Conservation (phyloP, 1,140 invertebrate genomes). For the Ceratina calcarata region DNA sequence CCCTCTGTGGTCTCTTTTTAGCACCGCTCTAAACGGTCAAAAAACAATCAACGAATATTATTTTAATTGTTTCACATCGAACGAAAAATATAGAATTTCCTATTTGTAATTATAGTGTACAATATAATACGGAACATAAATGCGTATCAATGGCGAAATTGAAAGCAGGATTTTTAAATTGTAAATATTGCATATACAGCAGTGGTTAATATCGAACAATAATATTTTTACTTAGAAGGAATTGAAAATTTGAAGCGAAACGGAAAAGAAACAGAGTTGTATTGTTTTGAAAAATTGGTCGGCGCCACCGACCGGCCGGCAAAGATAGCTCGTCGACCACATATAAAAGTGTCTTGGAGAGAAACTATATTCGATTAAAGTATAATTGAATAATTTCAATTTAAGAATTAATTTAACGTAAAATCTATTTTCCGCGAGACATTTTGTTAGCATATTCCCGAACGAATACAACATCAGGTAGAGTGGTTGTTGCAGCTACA, state of each 20-base stretch:
- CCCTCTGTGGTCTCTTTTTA: conserved; percentile 75
- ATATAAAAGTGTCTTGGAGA: background rate
- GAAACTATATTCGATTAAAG: conserved; percentile 28
- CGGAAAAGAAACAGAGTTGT: background rate
- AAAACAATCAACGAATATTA: background rate
- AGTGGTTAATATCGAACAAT: background rate
- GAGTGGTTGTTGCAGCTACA: conserved; percentile 16
- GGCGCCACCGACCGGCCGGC: conserved; percentile 61
- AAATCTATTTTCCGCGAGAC: background rate
- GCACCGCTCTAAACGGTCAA: conserved; percentile 59
- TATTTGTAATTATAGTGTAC: background rate
- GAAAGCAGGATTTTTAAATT: too few relatives aligned
- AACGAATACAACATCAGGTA: background rate
- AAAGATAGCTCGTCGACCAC: conserved; percentile 40
- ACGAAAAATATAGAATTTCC: background rate
- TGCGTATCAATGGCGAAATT: too few relatives aligned
- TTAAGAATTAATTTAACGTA: background rate
- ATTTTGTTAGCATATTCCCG: background rate
- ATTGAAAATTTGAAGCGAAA: background rate
- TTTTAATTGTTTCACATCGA: background rate
- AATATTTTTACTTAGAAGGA: background rate
- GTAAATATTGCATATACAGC: too few relatives aligned
- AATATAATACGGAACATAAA: background rate
- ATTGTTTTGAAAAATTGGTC: conserved; percentile 53
- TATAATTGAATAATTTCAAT: conserved; percentile 30